These are phyloP conservation scores for Ceratina australensis DNA, from an alignment of 1,140 invertebrate species.

Conservation along the genomic window DNA sequence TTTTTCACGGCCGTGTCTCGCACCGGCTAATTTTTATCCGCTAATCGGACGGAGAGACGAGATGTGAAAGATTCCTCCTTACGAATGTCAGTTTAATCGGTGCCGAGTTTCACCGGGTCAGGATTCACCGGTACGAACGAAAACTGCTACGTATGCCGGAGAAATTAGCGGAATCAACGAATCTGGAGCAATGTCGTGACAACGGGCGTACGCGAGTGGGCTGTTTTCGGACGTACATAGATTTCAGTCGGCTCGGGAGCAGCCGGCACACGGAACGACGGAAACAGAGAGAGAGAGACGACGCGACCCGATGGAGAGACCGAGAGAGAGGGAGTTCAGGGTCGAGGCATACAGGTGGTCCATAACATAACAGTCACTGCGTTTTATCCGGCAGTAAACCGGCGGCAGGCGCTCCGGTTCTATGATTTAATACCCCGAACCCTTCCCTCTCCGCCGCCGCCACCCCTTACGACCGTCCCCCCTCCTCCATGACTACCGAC, in stretches of 20 bases:
- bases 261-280: constrained; percentile 49
- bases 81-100: too few species aligned
- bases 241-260: constrained; percentile 68
- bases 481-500: constrained; percentile 50
- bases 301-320: background rate
- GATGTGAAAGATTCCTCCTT: too few species aligned
- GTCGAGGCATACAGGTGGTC: constrained; percentile 80
- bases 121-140: constrained; percentile 8
- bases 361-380: constrained; percentile 80
- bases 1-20: constrained; percentile 6
- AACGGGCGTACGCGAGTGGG: constrained; percentile 35
- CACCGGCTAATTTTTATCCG: constrained; percentile 37
- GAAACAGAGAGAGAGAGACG: constrained; percentile 45
- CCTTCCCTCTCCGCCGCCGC: constrained; percentile 59
- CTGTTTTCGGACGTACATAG: constrained; percentile 72
- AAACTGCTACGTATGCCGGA: too few species aligned
- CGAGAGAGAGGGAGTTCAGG: constrained; percentile 70
- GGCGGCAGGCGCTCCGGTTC: constrained; percentile 77
- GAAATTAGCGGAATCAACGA: constrained; percentile 31
- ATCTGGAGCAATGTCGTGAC: constrained; percentile 47
- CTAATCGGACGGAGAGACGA: background rate
- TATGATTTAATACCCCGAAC: constrained; percentile 79
- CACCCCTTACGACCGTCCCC: constrained; percentile 57
- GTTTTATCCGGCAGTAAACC: constrained; percentile 80
- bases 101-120: constrained; percentile 23